phyloP scores from a whole-genome alignment of 2,113 vertebrate genomes.

The Sprattus sprattus region DNA sequence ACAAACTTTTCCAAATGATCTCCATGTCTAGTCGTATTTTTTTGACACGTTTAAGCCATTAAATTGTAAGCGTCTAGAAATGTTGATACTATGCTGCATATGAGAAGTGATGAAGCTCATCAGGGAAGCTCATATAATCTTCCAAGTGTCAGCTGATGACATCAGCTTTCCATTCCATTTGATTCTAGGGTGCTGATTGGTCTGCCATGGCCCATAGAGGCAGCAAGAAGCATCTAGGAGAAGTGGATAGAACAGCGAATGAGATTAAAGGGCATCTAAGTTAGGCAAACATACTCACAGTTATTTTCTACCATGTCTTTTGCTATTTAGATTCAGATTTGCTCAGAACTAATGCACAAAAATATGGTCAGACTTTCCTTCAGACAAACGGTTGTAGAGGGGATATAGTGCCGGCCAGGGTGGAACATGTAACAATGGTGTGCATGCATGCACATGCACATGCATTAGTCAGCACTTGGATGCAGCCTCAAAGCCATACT shows the following conservation, averaged over 20 bases:
- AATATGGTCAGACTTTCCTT: background rate
- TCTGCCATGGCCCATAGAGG: background rate
- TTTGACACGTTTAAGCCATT: background rate
- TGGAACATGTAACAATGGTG: background rate
- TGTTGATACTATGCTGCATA: background rate
- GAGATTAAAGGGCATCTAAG: background rate
- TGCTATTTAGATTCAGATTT: background rate
- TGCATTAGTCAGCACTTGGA: conserved; percentile 7
- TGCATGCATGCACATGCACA: background rate
- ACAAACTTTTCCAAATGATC: background rate
- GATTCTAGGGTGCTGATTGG: background rate
- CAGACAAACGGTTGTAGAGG: background rate
- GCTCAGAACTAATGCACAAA: background rate
- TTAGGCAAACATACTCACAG: background rate
- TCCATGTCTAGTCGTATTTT: background rate
- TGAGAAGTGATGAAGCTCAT: background rate
- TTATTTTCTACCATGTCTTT: background rate
- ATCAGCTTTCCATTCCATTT: background rate
- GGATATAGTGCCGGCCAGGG: background rate
- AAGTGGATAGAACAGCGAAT: background rate
- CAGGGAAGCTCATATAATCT: background rate
- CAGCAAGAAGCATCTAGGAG: background rate
- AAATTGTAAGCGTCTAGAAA: background rate
- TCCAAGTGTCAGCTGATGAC: background rate
- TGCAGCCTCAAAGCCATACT: background rate